Percentiles rank a stretch among this genome's conserved stretches.
Conservation (phyloP, 2,888 invertebrate species). For the Dascillus cervinus region DNA sequence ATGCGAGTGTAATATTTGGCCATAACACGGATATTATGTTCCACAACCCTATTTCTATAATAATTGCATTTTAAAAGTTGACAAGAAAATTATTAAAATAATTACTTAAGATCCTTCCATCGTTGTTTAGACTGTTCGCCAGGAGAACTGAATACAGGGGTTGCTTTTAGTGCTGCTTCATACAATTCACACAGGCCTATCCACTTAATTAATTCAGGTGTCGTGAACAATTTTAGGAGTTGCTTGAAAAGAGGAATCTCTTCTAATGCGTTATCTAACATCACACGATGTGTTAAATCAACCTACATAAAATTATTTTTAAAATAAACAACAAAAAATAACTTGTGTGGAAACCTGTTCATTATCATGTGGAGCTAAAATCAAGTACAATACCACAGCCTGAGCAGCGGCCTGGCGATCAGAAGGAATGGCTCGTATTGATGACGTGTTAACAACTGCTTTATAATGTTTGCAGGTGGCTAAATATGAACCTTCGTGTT, state of each 20-base stretch:
- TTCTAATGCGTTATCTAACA: slow-evolving; percentile 82
- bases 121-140: slow-evolving; percentile 68
- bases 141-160: slow-evolving; percentile 73
- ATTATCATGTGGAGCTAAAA: slow-evolving; percentile 92
- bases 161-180: slow-evolving; percentile 65
- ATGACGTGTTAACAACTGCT: slow-evolving; percentile 78
- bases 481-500: slow-evolving; percentile 87
- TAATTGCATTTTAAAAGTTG: too few relatives aligned
- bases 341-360: slow-evolving; percentile 58
- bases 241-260: slow-evolving; percentile 87
- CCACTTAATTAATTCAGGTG: slow-evolving; percentile 94
- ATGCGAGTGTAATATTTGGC: slow-evolving; percentile 97
- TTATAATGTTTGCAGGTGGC: slow-evolving; percentile 94
- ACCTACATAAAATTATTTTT: slow-evolving; percentile 55
- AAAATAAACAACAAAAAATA: too few relatives aligned
- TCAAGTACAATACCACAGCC: slow-evolving; percentile 85
- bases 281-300: slow-evolving; percentile 87
- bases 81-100: too few relatives aligned
- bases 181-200: slow-evolving; percentile 79
- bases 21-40: slow-evolving; percentile 99
- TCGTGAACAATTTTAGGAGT: slow-evolving; percentile 85
- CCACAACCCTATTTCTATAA: slow-evolving; percentile 82
- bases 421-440: slow-evolving; percentile 55
- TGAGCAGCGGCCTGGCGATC: slow-evolving; percentile 68
- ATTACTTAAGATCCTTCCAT: slow-evolving; percentile 79